Base-by-base conservation (phyloP, 1,140 invertebrate species). In the Caenorhabditis remanei region DNA sequence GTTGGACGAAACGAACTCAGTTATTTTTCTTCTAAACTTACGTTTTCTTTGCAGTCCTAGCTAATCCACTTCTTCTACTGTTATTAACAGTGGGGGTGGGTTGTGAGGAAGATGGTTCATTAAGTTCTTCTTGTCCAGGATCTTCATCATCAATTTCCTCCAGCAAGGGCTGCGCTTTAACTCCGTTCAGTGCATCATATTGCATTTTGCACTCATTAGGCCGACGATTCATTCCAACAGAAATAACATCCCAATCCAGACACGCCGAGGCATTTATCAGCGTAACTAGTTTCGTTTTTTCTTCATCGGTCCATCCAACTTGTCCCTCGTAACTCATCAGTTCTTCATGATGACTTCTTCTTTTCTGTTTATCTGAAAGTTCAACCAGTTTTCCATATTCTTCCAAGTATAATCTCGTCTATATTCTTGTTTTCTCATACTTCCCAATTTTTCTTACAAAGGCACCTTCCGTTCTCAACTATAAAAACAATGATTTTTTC, bases 141-240 rank as follows among this genome's bases (percentile, higher is more conserved):
- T 79, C 71, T 21, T 79, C 71, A 19, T 79, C 71, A 19, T 79
- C 71, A 24, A 79, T 9, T 79, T 79, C 71, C 53, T 79, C 71
- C 0, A 79, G 24, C 4, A 79, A 19, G 21, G 71, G 71, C 14
- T 79, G 71, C 4, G 46, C 14, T 50, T 79, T 79, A 21, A 79
- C 71, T n/a, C 71, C 71, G 14, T 79, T 79, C 46, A 79, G 19
- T 24, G 46, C 71, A 43, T 79, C 71, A 50, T 79, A 79, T 50
- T 79, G 71, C 71, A 79, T 79, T 79, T 79, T 79, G 40, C 71
- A 79, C 14, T 79, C 71, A 53, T 79, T 79, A 24, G 71, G 71
- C 1, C 71, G 43, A 21, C 71, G 71, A 79, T 79, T 79, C 71
- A 79, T 79, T 50, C 46, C 46, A 4, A 14, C 16, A 3, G 71